Conservation (phyloP, 2,113 vertebrate genomes). For the Terrapene triunguis region DNA sequence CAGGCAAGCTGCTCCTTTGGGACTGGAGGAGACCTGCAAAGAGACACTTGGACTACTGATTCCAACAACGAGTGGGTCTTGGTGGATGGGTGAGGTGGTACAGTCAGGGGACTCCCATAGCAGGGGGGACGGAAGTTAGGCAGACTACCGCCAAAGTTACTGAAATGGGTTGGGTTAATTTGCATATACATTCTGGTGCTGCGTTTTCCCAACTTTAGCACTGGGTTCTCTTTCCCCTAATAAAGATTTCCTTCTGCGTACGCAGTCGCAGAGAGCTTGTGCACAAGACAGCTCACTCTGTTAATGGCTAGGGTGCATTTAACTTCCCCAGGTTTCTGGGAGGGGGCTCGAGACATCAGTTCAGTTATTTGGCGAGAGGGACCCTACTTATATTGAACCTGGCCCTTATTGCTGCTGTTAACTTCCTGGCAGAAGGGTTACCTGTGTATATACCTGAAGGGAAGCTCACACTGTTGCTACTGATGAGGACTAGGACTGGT, state of each 20-base stretch:
- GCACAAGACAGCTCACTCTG: rapidly evolving
- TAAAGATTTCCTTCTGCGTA: rapidly evolving
- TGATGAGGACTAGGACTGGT: neutral
- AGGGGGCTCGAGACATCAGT: neutral
- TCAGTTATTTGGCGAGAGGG: neutral
- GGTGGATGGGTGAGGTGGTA: neutral
- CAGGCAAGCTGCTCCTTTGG: neutral
- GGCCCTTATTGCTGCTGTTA: neutral
- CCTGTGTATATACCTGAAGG: neutral
- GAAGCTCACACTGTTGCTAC: neutral
- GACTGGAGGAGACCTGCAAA: neutral
- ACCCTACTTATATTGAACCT: neutral
- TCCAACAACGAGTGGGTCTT: neutral
- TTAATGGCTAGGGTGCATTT: rapidly evolving
- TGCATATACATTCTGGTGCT: neutral
- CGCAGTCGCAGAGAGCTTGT: neutral
- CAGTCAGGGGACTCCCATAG: neutral
- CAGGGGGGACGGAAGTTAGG: neutral
- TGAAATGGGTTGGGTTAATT: neutral
- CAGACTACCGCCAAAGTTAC: neutral
- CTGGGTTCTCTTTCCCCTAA: rapidly evolving
- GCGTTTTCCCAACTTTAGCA: neutral
- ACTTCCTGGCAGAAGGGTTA: neutral
- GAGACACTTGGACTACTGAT: neutral
- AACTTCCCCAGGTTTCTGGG: neutral